phyloP scores from a whole-genome alignment of 2,888 invertebrate genomes.

The Rhaphigaster nebulosa region DNA sequence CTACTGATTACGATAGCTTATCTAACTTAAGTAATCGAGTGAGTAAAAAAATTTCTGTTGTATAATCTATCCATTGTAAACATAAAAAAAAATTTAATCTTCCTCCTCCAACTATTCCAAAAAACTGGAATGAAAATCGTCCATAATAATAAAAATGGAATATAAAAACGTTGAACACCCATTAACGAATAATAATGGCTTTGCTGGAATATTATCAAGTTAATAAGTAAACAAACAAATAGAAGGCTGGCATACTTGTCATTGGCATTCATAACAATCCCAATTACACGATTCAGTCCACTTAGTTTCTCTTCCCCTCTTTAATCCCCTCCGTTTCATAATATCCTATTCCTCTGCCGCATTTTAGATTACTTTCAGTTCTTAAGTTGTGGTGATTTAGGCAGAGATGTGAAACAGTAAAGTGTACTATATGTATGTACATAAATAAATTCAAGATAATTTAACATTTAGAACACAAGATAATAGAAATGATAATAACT shows the following conservation, averaged over 20 bases:
- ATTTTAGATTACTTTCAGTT: background rate
- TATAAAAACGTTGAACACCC: background rate
- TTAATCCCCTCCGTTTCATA: background rate
- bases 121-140: too few species aligned
- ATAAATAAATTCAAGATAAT: too few species aligned
- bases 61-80: too few species aligned
- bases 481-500: too few species aligned
- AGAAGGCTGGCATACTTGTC: background rate
- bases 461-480: too few species aligned
- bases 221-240: background rate
- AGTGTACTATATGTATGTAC: too few species aligned
- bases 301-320: background rate
- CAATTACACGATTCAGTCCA: conserved; percentile 17
- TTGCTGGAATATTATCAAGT: background rate
- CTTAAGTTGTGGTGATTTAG: background rate
- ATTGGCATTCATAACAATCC: background rate
- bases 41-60: too few species aligned
- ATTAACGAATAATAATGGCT: background rate
- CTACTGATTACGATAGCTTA: too few species aligned
- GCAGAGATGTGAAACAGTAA: too few species aligned
- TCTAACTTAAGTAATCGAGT: too few species aligned
- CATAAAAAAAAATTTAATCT: too few species aligned
- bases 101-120: too few species aligned
- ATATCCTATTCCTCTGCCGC: background rate
- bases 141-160: background rate